phyloP scores from a whole-genome alignment of 2,888 invertebrate species.

The Cheilosia grossa region DNA sequence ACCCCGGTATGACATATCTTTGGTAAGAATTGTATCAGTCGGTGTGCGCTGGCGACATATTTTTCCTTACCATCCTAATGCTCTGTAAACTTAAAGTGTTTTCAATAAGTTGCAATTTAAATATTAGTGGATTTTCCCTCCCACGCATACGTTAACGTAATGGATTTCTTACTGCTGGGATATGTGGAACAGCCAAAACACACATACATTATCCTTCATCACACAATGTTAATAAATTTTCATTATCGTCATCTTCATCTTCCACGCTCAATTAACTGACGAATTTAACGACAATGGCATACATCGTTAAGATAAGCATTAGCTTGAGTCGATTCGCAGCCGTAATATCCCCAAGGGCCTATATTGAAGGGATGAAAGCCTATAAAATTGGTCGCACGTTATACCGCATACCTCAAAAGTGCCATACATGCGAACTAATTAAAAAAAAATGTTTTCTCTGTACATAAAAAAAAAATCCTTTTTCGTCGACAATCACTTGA shows the following conservation, averaged over 20 bases:
- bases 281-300: conserved; percentile 44
- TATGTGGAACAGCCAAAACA: background rate
- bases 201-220: conserved; percentile 8
- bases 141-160: background rate
- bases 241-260: conserved; percentile 20
- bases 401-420: background rate
- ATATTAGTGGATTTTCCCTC: too few relatives aligned
- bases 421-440: background rate
- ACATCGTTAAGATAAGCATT: conserved; percentile 45
- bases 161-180: background rate
- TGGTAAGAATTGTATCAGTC: too few relatives aligned
- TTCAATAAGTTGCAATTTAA: too few relatives aligned
- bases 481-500: too few relatives aligned
- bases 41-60: too few relatives aligned
- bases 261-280: conserved; percentile 52
- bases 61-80: too few relatives aligned
- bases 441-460: too few relatives aligned
- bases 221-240: conserved; percentile 39
- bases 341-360: conserved; percentile 2
- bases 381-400: background rate
- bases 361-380: too few relatives aligned
- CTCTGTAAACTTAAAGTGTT: too few relatives aligned
- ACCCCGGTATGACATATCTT: too few relatives aligned
- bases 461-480: too few relatives aligned
- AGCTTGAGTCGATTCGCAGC: conserved; percentile 28